These are phyloP conservation scores for Enteromius unitaeniatus DNA, from an alignment of 2,797 vertebrate species.

Conservation along the genomic window DNA sequence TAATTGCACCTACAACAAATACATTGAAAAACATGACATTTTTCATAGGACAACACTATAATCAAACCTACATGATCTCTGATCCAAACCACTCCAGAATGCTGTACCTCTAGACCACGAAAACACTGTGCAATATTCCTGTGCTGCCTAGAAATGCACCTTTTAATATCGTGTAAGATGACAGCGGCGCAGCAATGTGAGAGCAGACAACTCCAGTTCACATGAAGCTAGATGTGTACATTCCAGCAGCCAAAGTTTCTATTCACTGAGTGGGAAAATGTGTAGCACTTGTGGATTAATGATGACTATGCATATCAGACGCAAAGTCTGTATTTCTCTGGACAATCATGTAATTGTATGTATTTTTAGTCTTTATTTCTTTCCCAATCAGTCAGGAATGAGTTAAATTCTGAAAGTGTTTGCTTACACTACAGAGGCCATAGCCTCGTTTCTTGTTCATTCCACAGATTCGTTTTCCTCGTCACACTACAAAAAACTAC, in stretches of 20 bases:
- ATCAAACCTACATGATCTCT: constrained; percentile 38
- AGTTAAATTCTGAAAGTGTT: not conserved
- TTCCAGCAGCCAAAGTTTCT: constrained; percentile 34
- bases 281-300: constrained; percentile 46
- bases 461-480: not conserved
- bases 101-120: constrained; percentile 69
- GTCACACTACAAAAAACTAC: not conserved
- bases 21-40: not conserved
- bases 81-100: constrained; percentile 50
- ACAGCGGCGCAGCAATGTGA: constrained; percentile 15
- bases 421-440: constrained; percentile 26
- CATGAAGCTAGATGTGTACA: constrained; percentile 31
- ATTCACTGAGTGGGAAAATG: constrained; percentile 16
- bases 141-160: constrained; percentile 72
- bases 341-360: constrained; percentile 47
- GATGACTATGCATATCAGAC: constrained; percentile 39
- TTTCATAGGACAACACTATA: constrained; percentile 48
- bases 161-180: constrained; percentile 29
- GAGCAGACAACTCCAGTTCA: constrained; percentile 11
- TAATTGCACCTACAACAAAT: constrained; percentile 13
- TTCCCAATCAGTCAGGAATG: not conserved
- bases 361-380: constrained; percentile 15
- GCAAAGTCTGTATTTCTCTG: constrained; percentile 13
- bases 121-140: constrained; percentile 55
- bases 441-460: not conserved